Percentiles rank a stretch among this genome's conserved stretches.
Conservation (phyloP, 2,113 vertebrate genomes). For the Haplotaxodon microlepis region DNA sequence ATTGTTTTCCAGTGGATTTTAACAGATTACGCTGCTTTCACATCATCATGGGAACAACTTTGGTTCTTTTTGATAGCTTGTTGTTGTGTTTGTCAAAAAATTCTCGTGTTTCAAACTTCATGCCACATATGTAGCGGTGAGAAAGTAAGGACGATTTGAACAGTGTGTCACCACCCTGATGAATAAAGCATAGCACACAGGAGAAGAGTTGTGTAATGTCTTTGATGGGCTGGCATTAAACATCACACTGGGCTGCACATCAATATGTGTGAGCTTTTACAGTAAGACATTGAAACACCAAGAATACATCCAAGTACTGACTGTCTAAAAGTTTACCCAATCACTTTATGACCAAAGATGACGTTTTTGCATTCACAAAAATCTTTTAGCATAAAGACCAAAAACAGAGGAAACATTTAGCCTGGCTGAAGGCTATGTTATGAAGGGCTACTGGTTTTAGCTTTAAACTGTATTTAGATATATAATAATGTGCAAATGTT, state of each 20-base stretch:
- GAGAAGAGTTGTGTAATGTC: background rate
- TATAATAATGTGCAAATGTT: background rate
- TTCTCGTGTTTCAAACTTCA: background rate
- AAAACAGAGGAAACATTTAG: background rate
- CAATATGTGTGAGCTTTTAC: background rate
- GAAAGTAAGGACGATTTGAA: background rate
- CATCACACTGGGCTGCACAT: background rate
- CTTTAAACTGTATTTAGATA: background rate
- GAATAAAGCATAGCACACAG: background rate
- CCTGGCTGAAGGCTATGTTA: background rate
- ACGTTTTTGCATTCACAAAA: background rate
- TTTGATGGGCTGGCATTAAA: background rate
- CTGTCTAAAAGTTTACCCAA: background rate
- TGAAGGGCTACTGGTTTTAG: background rate
- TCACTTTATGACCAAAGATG: background rate
- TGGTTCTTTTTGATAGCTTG: background rate
- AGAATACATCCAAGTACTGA: background rate
- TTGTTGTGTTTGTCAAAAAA: background rate
- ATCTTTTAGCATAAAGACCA: background rate
- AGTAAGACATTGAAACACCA: background rate
- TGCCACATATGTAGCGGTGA: background rate
- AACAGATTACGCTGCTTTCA: background rate
- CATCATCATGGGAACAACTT: background rate
- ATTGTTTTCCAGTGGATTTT: background rate
- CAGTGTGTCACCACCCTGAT: background rate